Base-by-base conservation (phyloP, 2,113 vertebrate genomes). In the Thalassoma bifasciatum region DNA sequence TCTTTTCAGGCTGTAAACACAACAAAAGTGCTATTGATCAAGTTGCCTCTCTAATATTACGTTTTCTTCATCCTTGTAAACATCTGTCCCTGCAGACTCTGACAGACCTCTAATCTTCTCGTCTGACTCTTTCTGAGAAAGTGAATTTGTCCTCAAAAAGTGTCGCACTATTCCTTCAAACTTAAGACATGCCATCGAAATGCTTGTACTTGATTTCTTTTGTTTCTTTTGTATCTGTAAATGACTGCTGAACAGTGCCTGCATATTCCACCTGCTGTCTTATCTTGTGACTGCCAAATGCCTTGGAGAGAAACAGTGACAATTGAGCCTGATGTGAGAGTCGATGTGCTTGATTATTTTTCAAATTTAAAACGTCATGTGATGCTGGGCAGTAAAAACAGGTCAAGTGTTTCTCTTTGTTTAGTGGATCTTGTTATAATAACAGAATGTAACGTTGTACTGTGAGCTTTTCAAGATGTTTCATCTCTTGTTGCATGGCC, bases 251-350 rank as follows among this genome's bases (percentile, higher is more conserved):
- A 49, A 68, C 68, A 58, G 69, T 80, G 75, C 75, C 78, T 88
- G 72, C 44, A 46, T 53, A 38, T 72, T 64, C 40, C 26, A 76
- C 70, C 70, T 65, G 72, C 66, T 26, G 53, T 86, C 78, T 82
- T 80, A 63, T 37, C 64, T 19, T 71, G 40, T 51, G 13, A 38
- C 11, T 57, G 37, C 57, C 71, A 14, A 70, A 57, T 61, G 70
- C 79, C 64, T 75, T 42, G 30, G 19, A 65, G 17, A 0, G 47
- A 44, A 58, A 53, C n/a, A 14, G 46, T 21, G 22, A 66, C 56
- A 75, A 61, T 57, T 17, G 5, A 16, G 64, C 26, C 11, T 2
- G 24, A 52, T 58, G 17, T 22, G 34, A 19, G n/a, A 51, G 24
- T 21, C 54, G 10, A 11, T 67, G 57, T 54, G 26, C 52, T 46